Evolutionary conservation across 2,888 invertebrate species (phyloP).

Genomic region (Apodemia zela): DNA sequence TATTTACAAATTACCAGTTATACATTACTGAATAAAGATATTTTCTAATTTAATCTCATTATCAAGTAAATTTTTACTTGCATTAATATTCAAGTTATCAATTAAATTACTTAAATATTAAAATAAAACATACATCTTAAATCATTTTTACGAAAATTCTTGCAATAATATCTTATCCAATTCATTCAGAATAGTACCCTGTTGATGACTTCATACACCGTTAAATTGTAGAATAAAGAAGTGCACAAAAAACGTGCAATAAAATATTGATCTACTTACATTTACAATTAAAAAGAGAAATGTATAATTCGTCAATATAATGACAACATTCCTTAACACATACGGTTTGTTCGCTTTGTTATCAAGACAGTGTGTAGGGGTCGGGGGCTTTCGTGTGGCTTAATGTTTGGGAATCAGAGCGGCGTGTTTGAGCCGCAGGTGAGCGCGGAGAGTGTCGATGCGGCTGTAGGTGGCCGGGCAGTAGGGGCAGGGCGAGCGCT

Average conservation of each 20-base stretch:
- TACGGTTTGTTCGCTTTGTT: constrained; percentile 11
- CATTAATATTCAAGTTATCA: neutral
- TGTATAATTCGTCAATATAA: constrained; percentile 48
- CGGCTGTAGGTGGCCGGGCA: constrained; percentile 93
- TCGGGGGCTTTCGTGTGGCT: constrained; percentile 36
- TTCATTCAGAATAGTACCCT: constrained; percentile 52
- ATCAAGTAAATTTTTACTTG: neutral
- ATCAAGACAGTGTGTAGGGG: constrained; percentile 25
- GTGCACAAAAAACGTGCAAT: constrained; percentile 65
- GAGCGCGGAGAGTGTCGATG: constrained; percentile 91
- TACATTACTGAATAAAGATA: neutral
- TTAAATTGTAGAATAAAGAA: constrained; percentile 51
- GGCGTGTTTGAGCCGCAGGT: constrained; percentile 88
- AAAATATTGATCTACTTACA: constrained; percentile 41
- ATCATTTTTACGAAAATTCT: constrained; percentile 2
- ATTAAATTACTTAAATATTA: neutral
- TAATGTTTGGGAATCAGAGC: constrained; percentile 71
- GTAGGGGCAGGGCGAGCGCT: constrained; percentile 90
- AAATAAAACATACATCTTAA: neutral
- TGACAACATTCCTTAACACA: constrained; percentile 26
- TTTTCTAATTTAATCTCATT: neutral
- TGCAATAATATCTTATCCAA: constrained; percentile 25
- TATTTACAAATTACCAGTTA: neutral
- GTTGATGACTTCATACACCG: constrained; percentile 65
- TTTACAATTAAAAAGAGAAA: constrained; percentile 37